Conservation (phyloP, 2,113 vertebrate species). For the Zosterops japonicus region DNA sequence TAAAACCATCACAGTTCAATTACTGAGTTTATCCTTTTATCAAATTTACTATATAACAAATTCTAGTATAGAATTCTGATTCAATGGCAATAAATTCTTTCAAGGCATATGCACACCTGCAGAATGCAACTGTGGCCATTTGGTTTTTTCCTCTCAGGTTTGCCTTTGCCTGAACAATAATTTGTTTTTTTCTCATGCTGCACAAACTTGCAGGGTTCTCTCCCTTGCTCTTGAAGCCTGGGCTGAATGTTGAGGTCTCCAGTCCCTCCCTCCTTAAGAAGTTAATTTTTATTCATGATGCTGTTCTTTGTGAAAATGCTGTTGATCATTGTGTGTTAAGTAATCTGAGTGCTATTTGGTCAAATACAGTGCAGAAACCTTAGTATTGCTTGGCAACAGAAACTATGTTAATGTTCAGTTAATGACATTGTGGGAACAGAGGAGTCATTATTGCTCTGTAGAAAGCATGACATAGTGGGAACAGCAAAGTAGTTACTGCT, state of each 20-base stretch:
- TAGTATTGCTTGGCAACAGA: slow-evolving; percentile 70
- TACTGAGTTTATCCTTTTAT: neutral
- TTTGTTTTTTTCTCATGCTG: neutral
- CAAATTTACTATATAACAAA: neutral
- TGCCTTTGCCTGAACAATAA: neutral
- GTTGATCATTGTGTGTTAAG: slow-evolving; percentile 1
- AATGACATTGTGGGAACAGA: slow-evolving; percentile 61
- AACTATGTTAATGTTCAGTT: slow-evolving; percentile 65
- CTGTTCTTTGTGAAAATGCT: slow-evolving; percentile 25
- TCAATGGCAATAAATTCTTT: neutral
- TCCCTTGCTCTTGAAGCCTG: neutral
- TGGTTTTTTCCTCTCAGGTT: neutral
- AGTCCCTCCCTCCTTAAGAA: neutral
- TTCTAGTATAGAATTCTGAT: neutral
- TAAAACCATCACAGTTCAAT: neutral
- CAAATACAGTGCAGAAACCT: slow-evolving; percentile 49
- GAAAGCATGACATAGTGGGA: slow-evolving; percentile 43
- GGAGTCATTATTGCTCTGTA: slow-evolving; percentile 48
- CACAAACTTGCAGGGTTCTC: neutral
- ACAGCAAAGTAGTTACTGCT: slow-evolving; percentile 50
- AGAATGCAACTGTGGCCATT: neutral
- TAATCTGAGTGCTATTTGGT: slow-evolving; percentile 32
- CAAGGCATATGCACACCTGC: neutral
- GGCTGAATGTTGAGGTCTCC: neutral
- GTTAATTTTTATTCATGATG: neutral